A percentile compares a stretch with the other conserved stretches of the same genome.
phyloP scores from a whole-genome alignment of 2,113 vertebrate species.

The Phrynosoma platyrhinos region DNA sequence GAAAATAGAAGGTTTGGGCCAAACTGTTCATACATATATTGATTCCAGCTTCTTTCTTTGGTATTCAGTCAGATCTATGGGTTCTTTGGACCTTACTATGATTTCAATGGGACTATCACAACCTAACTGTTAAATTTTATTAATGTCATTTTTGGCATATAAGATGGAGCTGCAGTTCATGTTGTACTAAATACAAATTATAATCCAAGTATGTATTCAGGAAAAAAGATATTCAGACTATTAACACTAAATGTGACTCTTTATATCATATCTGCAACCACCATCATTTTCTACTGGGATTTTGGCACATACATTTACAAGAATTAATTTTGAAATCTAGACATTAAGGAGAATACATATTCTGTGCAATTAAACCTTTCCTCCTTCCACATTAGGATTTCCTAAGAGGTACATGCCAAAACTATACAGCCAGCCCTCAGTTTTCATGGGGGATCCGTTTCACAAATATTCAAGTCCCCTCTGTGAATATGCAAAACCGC shows the following conservation, averaged over 20 bases:
- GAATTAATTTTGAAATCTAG: background rate
- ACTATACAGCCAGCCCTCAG: too few species aligned
- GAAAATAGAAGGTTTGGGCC: background rate
- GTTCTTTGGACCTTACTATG: slow-evolving; percentile 6
- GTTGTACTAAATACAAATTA: background rate
- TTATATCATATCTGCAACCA: background rate
- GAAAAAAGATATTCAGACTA: background rate
- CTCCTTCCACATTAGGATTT: too few species aligned
- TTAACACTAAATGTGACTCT: background rate
- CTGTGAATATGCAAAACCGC: too few species aligned
- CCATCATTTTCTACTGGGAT: background rate
- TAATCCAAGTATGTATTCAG: background rate
- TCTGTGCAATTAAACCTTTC: too few species aligned
- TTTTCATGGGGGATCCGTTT: too few species aligned
- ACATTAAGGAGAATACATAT: too few species aligned
- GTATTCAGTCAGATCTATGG: background rate
- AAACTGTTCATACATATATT: background rate
- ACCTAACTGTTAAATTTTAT: background rate
- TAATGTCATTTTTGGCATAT: slow-evolving; percentile 3
- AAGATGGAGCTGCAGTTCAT: background rate
- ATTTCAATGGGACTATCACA: slow-evolving; percentile 25
- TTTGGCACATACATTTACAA: background rate
- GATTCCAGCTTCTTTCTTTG: background rate
- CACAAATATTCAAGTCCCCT: too few species aligned
- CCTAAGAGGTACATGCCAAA: too few species aligned